Base-by-base conservation (phyloP, 2,113 vertebrate species). In the Holacanthus passer region DNA sequence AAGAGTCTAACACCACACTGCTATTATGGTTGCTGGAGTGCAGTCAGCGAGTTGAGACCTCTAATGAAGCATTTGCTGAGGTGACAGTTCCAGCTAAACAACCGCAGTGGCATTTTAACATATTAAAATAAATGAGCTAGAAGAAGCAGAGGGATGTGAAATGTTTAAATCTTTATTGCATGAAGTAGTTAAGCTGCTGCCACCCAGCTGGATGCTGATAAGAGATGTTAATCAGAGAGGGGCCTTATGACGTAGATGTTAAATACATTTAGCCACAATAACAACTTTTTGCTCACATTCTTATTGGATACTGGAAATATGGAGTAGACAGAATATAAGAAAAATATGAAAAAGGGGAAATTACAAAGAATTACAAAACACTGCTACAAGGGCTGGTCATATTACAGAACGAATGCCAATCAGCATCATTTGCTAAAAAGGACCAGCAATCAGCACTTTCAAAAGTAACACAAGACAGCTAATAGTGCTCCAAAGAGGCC, bases 21-120 rank as follows among this genome's bases (percentile, higher is more conserved):
- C 53, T 7, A 8, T 73, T 76, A 82, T 60, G 66, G 55, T 47
- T 74, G 58, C 31, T 65, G 64, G 65, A 65, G 63, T 68, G 73
- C 82, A 85, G 71, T 87, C 73, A 83, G 59, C 71, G 82, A 87
- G 73, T 70, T 35, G 64, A 84, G 52, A 72, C 73, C 72, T 89
- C 82, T 90, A 89, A 93, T 88, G 89, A 92, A 91, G 85, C 87
- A 83, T 92, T 87, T 90, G 85, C 90, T 92, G 87, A 94, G 70
- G 81, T 84, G 85, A 91, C 84, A 69, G 66, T 87, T 86, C 88
- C 70, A 82, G 83, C 67, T 68, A 9, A 71, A 79, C 20, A 65
- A 41, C 43, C 64, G 37, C 43, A 60, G 64, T 76, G 68, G 58
- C 69, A 87, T 89, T 91, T 92, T 72, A 82, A 71, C 65, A 82